Conservation (phyloP, 2,113 vertebrate species). For the Reinhardtius hippoglossoides region DNA sequence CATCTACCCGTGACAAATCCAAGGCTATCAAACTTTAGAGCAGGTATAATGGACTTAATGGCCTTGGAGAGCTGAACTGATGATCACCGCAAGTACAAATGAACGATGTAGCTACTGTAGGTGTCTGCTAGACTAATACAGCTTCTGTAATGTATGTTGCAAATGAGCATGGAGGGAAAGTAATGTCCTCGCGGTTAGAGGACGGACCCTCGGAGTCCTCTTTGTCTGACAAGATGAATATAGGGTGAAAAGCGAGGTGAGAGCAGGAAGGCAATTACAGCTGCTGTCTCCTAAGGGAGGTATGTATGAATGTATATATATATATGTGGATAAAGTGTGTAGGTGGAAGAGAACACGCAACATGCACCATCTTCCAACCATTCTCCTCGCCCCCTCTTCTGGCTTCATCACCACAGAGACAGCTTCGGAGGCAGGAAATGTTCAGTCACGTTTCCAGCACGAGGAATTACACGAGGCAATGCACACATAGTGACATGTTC, state of each 20-base stretch:
- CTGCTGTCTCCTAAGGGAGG: slow-evolving; percentile 14
- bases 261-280: slow-evolving; percentile 60
- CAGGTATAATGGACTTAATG: slow-evolving; percentile 21
- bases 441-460: slow-evolving; percentile 2
- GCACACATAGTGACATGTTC: background rate
- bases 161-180: slow-evolving; percentile 49
- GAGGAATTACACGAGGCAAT: too few species aligned
- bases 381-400: background rate
- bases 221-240: slow-evolving; percentile 59
- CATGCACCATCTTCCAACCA: slow-evolving; percentile 17
- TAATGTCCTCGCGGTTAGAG: slow-evolving; percentile 28
- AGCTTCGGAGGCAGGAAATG: slow-evolving; percentile 38
- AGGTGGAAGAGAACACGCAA: slow-evolving; percentile 42
- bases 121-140: slow-evolving; percentile 9
- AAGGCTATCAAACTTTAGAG: background rate
- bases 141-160: slow-evolving; percentile 23
- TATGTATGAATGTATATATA: background rate
- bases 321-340: slow-evolving; percentile 18
- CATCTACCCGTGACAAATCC: background rate
- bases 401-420: slow-evolving; percentile 60
- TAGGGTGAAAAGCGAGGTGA: slow-evolving; percentile 14
- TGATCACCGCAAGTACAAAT: background rate
- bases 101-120: background rate
- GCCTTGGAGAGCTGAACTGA: background rate
- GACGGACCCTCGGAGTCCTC: slow-evolving; percentile 11